These are phyloP conservation scores for Borostomias antarcticus DNA, from an alignment of 2,797 vertebrate genomes.

Conservation along the genomic window DNA sequence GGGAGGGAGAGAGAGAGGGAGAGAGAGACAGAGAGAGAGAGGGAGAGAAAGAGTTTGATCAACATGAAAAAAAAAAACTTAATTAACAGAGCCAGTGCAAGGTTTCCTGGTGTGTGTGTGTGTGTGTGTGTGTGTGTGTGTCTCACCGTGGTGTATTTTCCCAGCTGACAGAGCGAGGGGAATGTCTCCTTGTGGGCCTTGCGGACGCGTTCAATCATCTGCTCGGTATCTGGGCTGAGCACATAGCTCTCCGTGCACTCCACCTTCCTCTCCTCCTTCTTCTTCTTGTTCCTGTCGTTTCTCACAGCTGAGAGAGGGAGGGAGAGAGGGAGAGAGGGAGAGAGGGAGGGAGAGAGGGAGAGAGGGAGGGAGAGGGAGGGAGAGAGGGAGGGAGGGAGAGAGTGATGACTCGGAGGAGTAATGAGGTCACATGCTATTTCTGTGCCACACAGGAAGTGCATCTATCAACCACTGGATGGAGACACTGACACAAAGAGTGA, in stretches of 20 bases:
- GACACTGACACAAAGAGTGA: no score
- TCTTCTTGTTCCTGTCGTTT: slow-evolving; percentile 96
- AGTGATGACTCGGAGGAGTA: slow-evolving; percentile 10
- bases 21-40: no score
- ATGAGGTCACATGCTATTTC: background rate
- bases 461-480: background rate
- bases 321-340: slow-evolving; percentile 12
- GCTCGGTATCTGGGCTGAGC: slow-evolving; percentile 89
- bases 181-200: slow-evolving; percentile 95
- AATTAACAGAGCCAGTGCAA: no score
- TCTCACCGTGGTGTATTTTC: slow-evolving; percentile 92
- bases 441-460: background rate
- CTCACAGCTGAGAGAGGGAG: slow-evolving; percentile 77
- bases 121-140: background rate
- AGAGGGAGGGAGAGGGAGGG: background rate
- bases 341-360: background rate
- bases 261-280: slow-evolving; percentile 85
- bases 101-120: slow-evolving; percentile 23
- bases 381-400: background rate
- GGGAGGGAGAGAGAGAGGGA: no score
- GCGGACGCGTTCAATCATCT: slow-evolving; percentile 91
- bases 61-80: no score
- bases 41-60: no score
- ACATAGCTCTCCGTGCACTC: slow-evolving; percentile 85
- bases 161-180: slow-evolving; percentile 93